Evolutionary conservation across 1,140 invertebrate species (phyloP), one percentile per base, ranked within the genome.

Genomic region (Holcopasites calliopsidis): DNA sequence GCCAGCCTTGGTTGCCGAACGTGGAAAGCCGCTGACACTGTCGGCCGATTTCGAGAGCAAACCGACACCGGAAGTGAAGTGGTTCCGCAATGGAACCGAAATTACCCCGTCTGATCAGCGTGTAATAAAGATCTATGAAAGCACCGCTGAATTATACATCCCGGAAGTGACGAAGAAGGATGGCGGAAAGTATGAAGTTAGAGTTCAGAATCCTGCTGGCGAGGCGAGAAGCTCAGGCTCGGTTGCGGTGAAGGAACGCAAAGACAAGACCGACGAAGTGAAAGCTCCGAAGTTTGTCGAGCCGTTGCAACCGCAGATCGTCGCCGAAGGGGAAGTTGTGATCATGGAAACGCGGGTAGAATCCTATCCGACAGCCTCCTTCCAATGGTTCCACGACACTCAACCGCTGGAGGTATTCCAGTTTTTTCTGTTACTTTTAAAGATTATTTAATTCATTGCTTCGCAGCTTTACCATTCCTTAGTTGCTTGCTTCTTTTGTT

Each of bases 61-160:
- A 55, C 94, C 95, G 3, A 92, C 93, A 75, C 94, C 95, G 18
- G 94, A 95, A 88, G 93, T 98, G 7, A 95, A 94, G 86, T 99
- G 98, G 98, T 96, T 94, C 82, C 95, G 96, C 82, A 98, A 99
- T 90, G 96, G 96, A 44, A 94, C 96, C 80, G 94, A 96, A 87
- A 93, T 99, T 28, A 89, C 93, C 79, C 88, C 94, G 71, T 93
- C 94, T 73, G 93, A 96, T 71, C 94, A 96, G 79, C 93, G 93
- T 76, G 88, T 92, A 40, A 94, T 96, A 40, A 90, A 91, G 54
- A 94, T 93, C n/a, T 92, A 94, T 52, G 93, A 95, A 52, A 94
- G 92, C 76, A 95, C 90, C 85, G 95, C 94, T 18, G 94, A 91
- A 68, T 91, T 99, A 3, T 93, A 89, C 81, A 94, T 98, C 72